phyloP scores from a whole-genome alignment of 92 coral and sea anemone species.

The Epizoanthus stellaris region DNA sequence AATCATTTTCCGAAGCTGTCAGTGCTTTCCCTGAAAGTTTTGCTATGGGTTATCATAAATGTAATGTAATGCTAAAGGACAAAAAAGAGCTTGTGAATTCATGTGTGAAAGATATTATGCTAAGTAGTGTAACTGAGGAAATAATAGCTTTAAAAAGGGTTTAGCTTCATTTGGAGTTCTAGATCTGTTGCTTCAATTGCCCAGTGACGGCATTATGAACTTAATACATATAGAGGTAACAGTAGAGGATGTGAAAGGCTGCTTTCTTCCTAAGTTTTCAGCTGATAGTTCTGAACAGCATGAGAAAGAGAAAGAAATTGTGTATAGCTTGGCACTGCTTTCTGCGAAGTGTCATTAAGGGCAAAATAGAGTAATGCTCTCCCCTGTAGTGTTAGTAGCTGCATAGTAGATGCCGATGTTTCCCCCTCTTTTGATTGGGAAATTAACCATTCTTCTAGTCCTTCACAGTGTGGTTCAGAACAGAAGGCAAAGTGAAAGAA shows the following conservation, averaged over 20 bases:
- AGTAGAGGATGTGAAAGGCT: slow-evolving; percentile 56
- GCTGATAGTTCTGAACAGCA: slow-evolving; percentile 26
- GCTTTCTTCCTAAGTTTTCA: slow-evolving; percentile 61
- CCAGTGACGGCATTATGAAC: slow-evolving; percentile 26
- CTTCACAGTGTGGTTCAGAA: slow-evolving; percentile 12
- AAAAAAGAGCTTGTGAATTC: slow-evolving; percentile 53
- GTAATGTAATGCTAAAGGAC: slow-evolving; percentile 47
- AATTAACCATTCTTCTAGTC: too few species aligned
- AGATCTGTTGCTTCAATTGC: background rate
- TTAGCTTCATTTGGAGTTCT: slow-evolving; percentile 27
- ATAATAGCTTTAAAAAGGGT: slow-evolving; percentile 44
- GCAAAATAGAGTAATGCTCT: slow-evolving; percentile 42
- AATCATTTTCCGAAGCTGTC: slow-evolving; percentile 42
- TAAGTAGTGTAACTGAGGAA: slow-evolving; percentile 54
- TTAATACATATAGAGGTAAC: slow-evolving; percentile 33
- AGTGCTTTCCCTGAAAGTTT: slow-evolving; percentile 52
- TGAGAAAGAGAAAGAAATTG: slow-evolving; percentile 62
- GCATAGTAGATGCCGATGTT: too few species aligned
- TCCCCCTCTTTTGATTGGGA: slow-evolving; percentile 14
- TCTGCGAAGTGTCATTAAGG: slow-evolving; percentile 43
- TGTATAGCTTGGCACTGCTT: slow-evolving; percentile 61
- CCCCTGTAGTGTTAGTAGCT: slow-evolving; percentile 7
- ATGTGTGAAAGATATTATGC: slow-evolving; percentile 56
- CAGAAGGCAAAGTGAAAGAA: background rate
- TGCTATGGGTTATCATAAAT: slow-evolving; percentile 69